These are phyloP conservation scores for Siniperca obscura DNA, from an alignment of 2,797 vertebrate species.

Conservation along the genomic window DNA sequence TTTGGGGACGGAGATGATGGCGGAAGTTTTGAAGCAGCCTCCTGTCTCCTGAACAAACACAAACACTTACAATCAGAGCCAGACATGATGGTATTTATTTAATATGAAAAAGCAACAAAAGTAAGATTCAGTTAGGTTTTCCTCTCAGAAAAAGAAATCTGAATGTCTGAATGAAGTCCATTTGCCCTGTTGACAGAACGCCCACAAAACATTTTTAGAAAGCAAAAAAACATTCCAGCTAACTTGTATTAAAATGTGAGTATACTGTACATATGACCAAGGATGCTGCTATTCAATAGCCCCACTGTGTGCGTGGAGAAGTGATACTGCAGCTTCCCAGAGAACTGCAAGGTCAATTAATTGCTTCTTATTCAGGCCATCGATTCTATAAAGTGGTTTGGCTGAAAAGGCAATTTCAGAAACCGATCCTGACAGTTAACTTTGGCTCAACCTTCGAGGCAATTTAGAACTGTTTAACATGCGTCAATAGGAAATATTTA, in stretches of 20 bases:
- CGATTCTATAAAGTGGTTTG: conserved; percentile 78
- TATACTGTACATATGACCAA: background rate
- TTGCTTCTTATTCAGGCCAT: conserved; percentile 80
- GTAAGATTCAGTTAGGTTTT: background rate
- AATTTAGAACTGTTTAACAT: conserved; percentile 75
- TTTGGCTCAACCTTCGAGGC: conserved; percentile 79
- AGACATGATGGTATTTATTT: background rate
- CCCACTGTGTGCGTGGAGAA: conserved; percentile 5
- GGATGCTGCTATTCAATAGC: conserved; percentile 15
- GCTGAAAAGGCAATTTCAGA: conserved; percentile 79
- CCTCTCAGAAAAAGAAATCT: background rate
- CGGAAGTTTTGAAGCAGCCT: background rate
- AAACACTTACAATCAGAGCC: background rate
- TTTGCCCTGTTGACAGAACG: background rate
- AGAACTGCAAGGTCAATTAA: conserved; percentile 77
- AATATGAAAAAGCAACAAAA: background rate
- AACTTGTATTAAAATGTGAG: background rate
- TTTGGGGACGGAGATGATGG: background rate
- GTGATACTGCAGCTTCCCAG: conserved; percentile 48
- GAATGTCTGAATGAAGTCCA: background rate
- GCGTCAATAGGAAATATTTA: conserved; percentile 73
- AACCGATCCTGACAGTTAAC: conserved; percentile 80
- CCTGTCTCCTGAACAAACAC: background rate
- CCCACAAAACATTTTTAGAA: background rate
- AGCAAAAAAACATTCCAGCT: background rate